Evolutionary conservation across 2,113 vertebrate species (phyloP), one percentile per base, ranked within the genome.

Genomic region (Epinephelus moara): DNA sequence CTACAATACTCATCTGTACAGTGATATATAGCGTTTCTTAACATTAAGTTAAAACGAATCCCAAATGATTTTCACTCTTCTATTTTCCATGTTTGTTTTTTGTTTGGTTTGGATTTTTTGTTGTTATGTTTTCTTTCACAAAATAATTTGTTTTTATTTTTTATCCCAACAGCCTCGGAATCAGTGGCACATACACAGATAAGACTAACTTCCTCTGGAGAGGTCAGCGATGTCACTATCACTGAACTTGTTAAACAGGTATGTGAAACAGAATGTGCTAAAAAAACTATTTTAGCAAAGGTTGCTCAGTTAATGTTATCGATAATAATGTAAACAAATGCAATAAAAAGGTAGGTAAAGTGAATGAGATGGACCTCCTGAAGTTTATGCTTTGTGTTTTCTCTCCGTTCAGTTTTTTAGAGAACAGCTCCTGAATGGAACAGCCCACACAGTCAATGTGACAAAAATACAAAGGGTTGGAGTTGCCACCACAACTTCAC

Each of bases 401-500:
- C 53, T 82, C 15, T 62, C 45, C 17, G 78, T 77, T 55, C 59
- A 91, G 89, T 66, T 85, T 53, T 79, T 92, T 15, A 33, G 11
- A 50, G 17, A 74, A 6, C 40, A 61, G 49, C 19, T 88, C 45
- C 71, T 50, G 9, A 86, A 84, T 37, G 81, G 81, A 86, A 81
- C 70, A 75, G 1, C n/a, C 15, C 23, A 56, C 68, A 62, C 17
- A 3, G 2, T 78, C 23, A 81, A 0, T 0, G 66, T 85, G 53
- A 59, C 3, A 33, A 70, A 53, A 3, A 55, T 69, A 11, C 9
- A 68, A 30, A 50, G 9, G 64, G n/a, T 27, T 30, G 2, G 4
- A 25, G 40, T 10, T 40, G 3, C 56, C 8, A 9, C 42, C 42
- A 45, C 42, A 10, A 45, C 0, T 45, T 45, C 42, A 45, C 8